These are phyloP conservation scores for Tetraodon nigroviridis DNA, from an alignment of 2,113 vertebrate genomes.

Conservation along the genomic window DNA sequence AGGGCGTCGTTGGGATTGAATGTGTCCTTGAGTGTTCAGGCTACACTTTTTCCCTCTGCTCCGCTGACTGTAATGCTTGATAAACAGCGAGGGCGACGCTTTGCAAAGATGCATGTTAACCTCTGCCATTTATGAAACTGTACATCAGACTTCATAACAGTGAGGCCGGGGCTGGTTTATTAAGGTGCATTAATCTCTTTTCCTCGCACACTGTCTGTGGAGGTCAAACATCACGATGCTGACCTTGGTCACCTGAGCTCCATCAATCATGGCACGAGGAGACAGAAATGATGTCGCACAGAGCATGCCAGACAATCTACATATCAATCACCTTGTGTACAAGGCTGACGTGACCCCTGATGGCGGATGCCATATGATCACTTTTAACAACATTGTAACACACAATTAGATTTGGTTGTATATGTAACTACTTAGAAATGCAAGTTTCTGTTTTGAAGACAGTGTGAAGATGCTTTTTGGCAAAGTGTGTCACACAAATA, in stretches of 20 bases:
- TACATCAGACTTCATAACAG: conserved; percentile 38
- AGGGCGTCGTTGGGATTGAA: conserved; percentile 18
- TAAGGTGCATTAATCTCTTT: conserved; percentile 59
- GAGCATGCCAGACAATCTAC: conserved; percentile 40
- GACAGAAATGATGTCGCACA: conserved; percentile 24
- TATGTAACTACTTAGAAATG: background rate
- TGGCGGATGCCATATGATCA: conserved; percentile 24
- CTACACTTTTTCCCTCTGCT: background rate
- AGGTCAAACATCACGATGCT: conserved; percentile 51
- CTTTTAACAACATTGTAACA: background rate
- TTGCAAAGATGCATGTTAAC: conserved; percentile 51
- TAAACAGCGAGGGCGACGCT: conserved; percentile 26
- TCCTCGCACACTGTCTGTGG: conserved; percentile 24
- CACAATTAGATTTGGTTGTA: background rate
- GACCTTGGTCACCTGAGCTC: conserved; percentile 42
- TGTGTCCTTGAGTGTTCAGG: conserved; percentile 23
- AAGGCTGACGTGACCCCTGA: conserved; percentile 46
- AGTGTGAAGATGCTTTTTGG: conserved; percentile 21
- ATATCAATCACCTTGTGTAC: conserved; percentile 43
- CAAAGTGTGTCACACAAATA: conserved; percentile 44
- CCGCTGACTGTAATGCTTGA: conserved; percentile 29
- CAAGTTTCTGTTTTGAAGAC: conserved; percentile 24
- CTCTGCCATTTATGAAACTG: conserved; percentile 41
- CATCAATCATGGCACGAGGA: conserved; percentile 60
- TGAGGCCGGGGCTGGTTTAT: conserved; percentile 52